These are phyloP conservation scores for Hipposideros larvatus DNA, from an alignment of 2,797 vertebrate species.

Conservation along the genomic window DNA sequence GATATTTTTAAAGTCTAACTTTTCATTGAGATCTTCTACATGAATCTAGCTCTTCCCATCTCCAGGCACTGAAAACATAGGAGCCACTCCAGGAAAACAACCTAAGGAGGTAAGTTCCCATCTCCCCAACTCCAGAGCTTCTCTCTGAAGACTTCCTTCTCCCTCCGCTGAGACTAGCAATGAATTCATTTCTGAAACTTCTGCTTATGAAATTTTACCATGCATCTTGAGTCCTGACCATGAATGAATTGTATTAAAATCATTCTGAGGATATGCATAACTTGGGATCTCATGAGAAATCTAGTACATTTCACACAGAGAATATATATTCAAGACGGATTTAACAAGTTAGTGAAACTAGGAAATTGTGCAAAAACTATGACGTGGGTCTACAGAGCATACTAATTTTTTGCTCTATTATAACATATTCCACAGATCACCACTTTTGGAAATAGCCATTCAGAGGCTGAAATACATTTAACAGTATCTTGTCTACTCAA, in stretches of 20 bases:
- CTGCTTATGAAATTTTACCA: not conserved
- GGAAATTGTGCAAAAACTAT: not conserved
- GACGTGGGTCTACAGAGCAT: slow-evolving; percentile 2
- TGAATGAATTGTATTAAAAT: slow-evolving; percentile 31
- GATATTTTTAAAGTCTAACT: not conserved
- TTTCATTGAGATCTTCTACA: not conserved
- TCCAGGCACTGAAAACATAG: not conserved
- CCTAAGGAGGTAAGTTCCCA: not conserved
- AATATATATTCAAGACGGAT: not conserved
- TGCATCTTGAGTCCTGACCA: not conserved
- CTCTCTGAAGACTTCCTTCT: not conserved
- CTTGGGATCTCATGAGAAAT: not conserved
- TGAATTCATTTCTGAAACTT: slow-evolving; percentile 7
- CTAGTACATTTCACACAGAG: not conserved
- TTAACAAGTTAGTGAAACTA: not conserved
- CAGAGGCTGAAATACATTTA: not conserved
- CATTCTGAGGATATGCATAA: not conserved
- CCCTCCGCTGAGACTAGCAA: not conserved
- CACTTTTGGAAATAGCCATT: slow-evolving; percentile 35
- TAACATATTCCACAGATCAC: not conserved
- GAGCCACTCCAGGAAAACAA: not conserved
- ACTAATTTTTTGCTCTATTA: not conserved
- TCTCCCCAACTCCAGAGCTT: not conserved
- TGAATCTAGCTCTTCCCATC: not conserved
- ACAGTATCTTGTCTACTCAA: not conserved